phyloP scores from a whole-genome alignment of 2,888 invertebrate genomes.

The Achlya flavicornis region DNA sequence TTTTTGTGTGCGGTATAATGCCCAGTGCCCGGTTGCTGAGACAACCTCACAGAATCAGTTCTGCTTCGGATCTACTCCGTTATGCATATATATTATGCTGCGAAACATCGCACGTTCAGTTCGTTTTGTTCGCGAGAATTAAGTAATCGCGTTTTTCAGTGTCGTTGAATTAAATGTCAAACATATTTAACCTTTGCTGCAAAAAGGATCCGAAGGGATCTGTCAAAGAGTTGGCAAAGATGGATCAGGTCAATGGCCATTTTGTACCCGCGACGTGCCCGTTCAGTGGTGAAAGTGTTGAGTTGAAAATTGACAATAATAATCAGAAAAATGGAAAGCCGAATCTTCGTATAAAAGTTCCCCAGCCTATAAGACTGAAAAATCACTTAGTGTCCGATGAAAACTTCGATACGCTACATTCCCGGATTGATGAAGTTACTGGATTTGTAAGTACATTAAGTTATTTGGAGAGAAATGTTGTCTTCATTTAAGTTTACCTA shows the following conservation, averaged over 20 bases:
- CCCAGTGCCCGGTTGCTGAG: constrained; percentile 50
- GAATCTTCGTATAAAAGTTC: constrained; percentile 66
- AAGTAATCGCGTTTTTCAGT: constrained; percentile 37
- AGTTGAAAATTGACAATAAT: constrained; percentile 45
- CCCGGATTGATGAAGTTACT: constrained; percentile 58
- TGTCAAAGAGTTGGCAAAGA: constrained; percentile 40
- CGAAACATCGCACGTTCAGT: constrained; percentile 22
- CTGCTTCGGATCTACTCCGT: constrained; percentile 52
- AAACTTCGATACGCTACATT: constrained; percentile 65
- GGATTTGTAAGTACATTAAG: constrained; percentile 57
- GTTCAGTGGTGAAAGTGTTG: constrained; percentile 61
- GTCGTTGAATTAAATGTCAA: constrained; percentile 46
- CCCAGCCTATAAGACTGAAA: constrained; percentile 67
- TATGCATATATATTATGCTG: constrained; percentile 69
- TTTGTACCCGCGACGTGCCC: constrained; percentile 51
- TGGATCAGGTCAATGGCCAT: constrained; percentile 60
- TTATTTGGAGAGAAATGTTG: too few relatives aligned
- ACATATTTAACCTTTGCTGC: constrained; percentile 49
- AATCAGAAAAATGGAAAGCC: constrained; percentile 56
- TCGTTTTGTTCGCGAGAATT: constrained; percentile 44
- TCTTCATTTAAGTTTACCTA: too few relatives aligned
- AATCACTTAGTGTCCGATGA: constrained; percentile 60
- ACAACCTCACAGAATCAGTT: constrained; percentile 56
- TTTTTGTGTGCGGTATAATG: constrained; percentile 53
- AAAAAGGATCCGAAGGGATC: constrained; percentile 38